phyloP scores from a whole-genome alignment of 2,113 vertebrate genomes.

The Ariopsis seemanni region DNA sequence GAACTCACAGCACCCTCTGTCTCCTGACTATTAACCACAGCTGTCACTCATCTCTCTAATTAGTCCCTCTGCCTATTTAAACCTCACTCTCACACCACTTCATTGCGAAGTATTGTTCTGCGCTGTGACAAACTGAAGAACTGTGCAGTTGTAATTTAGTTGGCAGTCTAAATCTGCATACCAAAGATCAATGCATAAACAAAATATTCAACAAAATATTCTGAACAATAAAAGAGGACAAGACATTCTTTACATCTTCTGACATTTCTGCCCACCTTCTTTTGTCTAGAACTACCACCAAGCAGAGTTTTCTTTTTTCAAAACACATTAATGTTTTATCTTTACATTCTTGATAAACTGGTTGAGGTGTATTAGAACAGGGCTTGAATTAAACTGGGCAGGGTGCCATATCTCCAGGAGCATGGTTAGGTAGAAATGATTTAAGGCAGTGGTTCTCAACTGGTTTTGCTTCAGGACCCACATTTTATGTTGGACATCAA shows the following conservation, averaged over 20 bases:
- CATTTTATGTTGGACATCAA: too few relatives aligned
- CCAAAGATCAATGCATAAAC: not conserved
- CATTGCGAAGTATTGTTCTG: too few relatives aligned
- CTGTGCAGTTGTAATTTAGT: not conserved
- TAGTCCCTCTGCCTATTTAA: too few relatives aligned
- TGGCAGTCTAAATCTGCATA: not conserved
- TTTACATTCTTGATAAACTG: not conserved
- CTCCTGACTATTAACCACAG: too few relatives aligned
- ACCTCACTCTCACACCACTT: too few relatives aligned
- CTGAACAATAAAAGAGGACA: not conserved
- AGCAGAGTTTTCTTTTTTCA: not conserved
- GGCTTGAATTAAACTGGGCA: not conserved
- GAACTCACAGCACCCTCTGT: too few relatives aligned
- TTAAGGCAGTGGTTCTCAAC: not conserved
- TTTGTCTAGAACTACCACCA: not conserved
- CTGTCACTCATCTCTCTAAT: too few relatives aligned
- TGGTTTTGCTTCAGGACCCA: too few relatives aligned
- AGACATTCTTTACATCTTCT: not conserved
- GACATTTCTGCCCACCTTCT: not conserved
- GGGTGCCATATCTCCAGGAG: not conserved
- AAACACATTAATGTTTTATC: not conserved
- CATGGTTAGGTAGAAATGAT: not conserved
- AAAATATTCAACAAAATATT: not conserved
- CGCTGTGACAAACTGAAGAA: not conserved
- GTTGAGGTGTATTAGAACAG: not conserved